Base-by-base conservation (phyloP, 2,113 vertebrate species). In the Gadus chalcogrammus region DNA sequence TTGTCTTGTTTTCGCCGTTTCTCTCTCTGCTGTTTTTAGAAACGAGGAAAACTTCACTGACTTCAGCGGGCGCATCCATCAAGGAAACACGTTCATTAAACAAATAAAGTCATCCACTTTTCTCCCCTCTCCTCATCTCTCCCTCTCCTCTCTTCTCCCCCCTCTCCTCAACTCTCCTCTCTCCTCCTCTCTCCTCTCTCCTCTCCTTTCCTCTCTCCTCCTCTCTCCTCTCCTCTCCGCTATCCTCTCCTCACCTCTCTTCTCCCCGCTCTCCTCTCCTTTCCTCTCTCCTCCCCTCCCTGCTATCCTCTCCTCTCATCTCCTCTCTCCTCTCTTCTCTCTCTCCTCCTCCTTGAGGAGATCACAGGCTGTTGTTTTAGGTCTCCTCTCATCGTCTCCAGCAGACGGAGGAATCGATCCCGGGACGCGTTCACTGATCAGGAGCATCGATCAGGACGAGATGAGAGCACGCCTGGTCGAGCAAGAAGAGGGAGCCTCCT, bases 1-100 rank as follows among this genome's bases (percentile, higher is more conserved):
- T 90, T 78, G 81, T 85, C 91, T 91, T 92, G 84, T 91, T 79
- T 90, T 82, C 42, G 42, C 42, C 42, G 42, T 85, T 80, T 71
- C 60, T 88, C 56, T 55, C 15, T 31, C 28, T 20, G 55, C 28
- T 16, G 75, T 82, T 75, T 69, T 75, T 76, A 53, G 42, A 48
- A 48, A 13, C 42, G 42, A 48, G 42, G 42, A 48, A 2, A 48
- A 48, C 38, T 6, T 11, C 11, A 11, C 6, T 11, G 38, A 42
- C 11, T 42, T 11, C 38, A 42, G 38, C 4, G 11, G 38, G 2
- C 38, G 38, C 42, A 48, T 48, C 42, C 42, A 48, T 48, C 12
- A 48, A 4, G 42, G 8, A 48, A 48, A 48, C 42, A 48, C 42
- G 42, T 48, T 48, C 42, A 13, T 48, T 7, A 48, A 48, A 48